Conservation (phyloP, 2,113 vertebrate genomes). For the Balaeniceps rex region DNA sequence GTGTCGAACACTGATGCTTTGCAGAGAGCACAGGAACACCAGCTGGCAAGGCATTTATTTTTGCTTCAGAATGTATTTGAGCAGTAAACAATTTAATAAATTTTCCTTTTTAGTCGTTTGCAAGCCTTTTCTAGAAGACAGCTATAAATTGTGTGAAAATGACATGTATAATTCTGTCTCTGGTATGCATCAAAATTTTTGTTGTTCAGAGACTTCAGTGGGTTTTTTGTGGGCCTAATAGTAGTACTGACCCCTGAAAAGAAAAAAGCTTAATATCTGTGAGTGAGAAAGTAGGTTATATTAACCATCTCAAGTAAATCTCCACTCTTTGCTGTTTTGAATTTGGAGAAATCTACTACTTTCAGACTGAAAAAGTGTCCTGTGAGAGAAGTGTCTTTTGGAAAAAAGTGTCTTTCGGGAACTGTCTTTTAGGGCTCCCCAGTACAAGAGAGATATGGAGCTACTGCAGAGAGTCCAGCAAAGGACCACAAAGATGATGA, state of each 20-base stretch:
- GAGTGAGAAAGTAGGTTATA: background rate
- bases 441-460: background rate
- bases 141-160: conserved; percentile 29
- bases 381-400: background rate
- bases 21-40: conserved; percentile 54
- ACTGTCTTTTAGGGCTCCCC: background rate
- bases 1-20: conserved; percentile 40
- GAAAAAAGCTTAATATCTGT: background rate
- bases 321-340: background rate
- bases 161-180: background rate
- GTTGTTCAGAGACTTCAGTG: background rate
- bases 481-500: background rate
- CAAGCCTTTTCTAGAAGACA: conserved; percentile 35
- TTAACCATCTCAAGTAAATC: background rate
- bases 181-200: background rate
- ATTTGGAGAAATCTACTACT: background rate
- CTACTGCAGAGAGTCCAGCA: background rate
- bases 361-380: background rate
- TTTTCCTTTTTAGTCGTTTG: conserved; percentile 38
- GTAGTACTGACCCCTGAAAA: background rate
- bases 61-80: conserved; percentile 60
- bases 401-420: background rate
- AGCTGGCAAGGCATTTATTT: conserved; percentile 66
- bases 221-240: background rate
- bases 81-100: conserved; percentile 67